A percentile compares a stretch with the other conserved stretches of the same genome.
phyloP scores from a whole-genome alignment of 2,888 invertebrate species.

The Stenurella melanura region DNA sequence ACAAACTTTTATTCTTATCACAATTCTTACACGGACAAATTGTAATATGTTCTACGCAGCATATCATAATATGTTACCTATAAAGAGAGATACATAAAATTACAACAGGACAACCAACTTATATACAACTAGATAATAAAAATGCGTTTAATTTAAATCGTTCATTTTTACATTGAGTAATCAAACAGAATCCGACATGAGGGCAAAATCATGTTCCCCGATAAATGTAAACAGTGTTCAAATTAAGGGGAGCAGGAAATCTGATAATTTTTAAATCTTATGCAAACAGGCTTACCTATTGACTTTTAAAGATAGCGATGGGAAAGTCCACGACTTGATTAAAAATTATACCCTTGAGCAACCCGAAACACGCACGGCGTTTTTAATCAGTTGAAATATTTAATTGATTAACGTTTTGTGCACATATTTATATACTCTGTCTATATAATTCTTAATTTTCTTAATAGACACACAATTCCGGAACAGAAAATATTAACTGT shows the following conservation, averaged over 20 bases:
- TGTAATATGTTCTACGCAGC: too few species aligned
- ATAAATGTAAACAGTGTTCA: constrained; percentile 31
- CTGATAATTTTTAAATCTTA: constrained; percentile 67
- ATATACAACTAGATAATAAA: too few species aligned
- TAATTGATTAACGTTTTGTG: background rate
- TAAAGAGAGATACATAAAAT: too few species aligned
- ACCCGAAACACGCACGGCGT: constrained; percentile 38
- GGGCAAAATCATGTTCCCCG: constrained; percentile 4
- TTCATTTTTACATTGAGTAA: background rate
- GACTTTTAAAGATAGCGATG: constrained; percentile 55
- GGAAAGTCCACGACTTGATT: constrained; percentile 57
- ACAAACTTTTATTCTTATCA: too few species aligned
- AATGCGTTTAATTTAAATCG: too few species aligned
- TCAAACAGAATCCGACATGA: background rate
- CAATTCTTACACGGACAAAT: too few species aligned
- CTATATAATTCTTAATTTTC: background rate
- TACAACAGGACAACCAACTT: too few species aligned
- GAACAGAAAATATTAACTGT: background rate
- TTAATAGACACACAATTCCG: background rate
- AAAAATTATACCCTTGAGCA: constrained; percentile 64
- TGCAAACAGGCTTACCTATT: constrained; percentile 64
- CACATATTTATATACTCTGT: background rate
- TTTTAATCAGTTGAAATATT: constrained; percentile 36
- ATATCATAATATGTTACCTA: too few species aligned
- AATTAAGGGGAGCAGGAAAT: constrained; percentile 46